Evolutionary conservation across 2,113 vertebrate species (phyloP).

Genomic region (Tachysurus fulvidraco): DNA sequence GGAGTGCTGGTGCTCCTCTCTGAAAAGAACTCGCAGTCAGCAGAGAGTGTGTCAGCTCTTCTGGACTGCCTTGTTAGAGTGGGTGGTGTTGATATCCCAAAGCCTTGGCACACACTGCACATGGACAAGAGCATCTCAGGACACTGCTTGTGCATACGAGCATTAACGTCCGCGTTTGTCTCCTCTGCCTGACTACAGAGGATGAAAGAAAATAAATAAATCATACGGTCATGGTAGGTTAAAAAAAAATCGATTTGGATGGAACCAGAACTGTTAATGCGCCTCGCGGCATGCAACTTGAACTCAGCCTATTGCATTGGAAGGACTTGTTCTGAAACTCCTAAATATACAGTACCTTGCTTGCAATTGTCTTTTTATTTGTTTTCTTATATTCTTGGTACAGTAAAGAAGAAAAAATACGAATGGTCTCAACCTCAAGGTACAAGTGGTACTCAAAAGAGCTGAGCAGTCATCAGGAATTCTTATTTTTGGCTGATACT

Average conservation of each 20-base stretch:
- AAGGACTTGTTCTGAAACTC: conserved; percentile 38
- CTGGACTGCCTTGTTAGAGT: conserved; percentile 61
- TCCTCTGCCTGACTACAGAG: conserved; percentile 50
- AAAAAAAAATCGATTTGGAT: neutral
- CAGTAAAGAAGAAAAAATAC: conserved; percentile 53
- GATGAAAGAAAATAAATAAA: conserved; percentile 20
- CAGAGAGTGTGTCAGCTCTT: conserved; percentile 29
- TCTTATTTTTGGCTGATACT: conserved; percentile 34
- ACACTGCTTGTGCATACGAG: conserved; percentile 76
- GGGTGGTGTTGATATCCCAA: conserved; percentile 50
- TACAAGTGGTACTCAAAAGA: conserved; percentile 63
- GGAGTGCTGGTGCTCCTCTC: conserved; percentile 37
- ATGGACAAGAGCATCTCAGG: conserved; percentile 64
- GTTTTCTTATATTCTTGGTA: conserved; percentile 62
- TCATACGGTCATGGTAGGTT: conserved; percentile 24
- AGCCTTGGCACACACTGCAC: conserved; percentile 63
- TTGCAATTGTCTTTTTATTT: conserved; percentile 63
- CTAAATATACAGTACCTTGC: conserved; percentile 59
- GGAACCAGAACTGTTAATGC: conserved; percentile 27
- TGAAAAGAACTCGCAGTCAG: conserved; percentile 31
- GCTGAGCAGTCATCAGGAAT: conserved; percentile 46
- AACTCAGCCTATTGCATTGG: conserved; percentile 39
- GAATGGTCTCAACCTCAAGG: conserved; percentile 49
- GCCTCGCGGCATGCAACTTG: conserved; percentile 42
- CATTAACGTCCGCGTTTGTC: conserved; percentile 59